Percentiles rank a stretch among this genome's conserved stretches.
phyloP scores from a whole-genome alignment of 2,113 vertebrate genomes.

The Dasyurus viverrinus region DNA sequence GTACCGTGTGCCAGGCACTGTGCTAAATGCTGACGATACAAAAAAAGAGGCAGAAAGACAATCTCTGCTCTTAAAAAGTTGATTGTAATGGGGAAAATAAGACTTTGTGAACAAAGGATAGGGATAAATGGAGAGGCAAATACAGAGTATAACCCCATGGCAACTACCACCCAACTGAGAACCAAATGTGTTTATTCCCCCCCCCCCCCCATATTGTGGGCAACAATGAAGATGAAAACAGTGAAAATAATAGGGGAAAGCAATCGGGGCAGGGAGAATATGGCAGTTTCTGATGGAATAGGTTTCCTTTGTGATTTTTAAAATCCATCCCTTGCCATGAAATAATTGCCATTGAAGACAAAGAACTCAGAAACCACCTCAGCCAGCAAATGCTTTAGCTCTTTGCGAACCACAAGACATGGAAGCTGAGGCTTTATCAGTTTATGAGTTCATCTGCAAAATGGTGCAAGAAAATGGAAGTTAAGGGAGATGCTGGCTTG shows the following conservation, averaged over 20 bases:
- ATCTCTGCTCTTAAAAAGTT: not conserved
- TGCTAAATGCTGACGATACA: not conserved
- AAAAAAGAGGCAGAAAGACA: not conserved
- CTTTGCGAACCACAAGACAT: too few relatives aligned
- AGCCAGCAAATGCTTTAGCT: too few relatives aligned
- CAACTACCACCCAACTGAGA: not conserved
- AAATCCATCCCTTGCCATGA: too few relatives aligned
- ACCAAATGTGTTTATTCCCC: not conserved
- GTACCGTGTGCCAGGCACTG: not conserved
- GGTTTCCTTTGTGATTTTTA: not conserved
- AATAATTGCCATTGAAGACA: too few relatives aligned
- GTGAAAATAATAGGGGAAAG: not conserved
- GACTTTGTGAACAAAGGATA: too few relatives aligned
- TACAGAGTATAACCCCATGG: not conserved
- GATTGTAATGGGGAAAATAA: not conserved
- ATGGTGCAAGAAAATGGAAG: too few relatives aligned
- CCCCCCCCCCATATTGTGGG: not conserved
- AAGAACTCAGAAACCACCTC: too few relatives aligned
- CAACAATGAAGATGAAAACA: not conserved
- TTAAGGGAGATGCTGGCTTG: too few relatives aligned
- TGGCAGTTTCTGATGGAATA: not conserved
- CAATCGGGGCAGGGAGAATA: not conserved
- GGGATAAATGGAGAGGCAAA: not conserved
- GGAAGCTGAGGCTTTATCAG: too few relatives aligned
- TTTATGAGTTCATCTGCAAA: too few relatives aligned